A percentile compares a stretch with the other conserved stretches of the same genome.
Conservation (phyloP, 2,888 invertebrate species). For the Linyphia triangularis region DNA sequence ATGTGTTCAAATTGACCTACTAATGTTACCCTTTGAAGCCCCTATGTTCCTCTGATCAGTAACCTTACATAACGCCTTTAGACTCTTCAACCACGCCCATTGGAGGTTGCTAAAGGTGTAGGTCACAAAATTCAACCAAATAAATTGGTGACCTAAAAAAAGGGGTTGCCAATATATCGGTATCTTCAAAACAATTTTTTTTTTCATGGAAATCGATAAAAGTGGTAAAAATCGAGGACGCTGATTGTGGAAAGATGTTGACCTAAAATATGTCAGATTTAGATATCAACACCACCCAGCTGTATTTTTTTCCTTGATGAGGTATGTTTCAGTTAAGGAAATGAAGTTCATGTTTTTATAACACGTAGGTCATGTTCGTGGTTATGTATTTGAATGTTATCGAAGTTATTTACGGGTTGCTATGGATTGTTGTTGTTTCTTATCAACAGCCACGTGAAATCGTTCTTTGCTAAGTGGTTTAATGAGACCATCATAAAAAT, state of each 20-base stretch:
- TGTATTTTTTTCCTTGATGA: neutral
- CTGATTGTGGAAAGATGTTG: conserved; percentile 52
- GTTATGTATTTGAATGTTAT: conserved; percentile 14
- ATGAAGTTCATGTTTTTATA: conserved; percentile 45
- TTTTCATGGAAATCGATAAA: conserved; percentile 39
- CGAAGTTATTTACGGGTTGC: conserved; percentile 7
- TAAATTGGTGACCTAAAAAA: conserved; percentile 62
- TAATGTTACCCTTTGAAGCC: conserved; percentile 58
- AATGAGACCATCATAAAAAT: conserved; percentile 10
- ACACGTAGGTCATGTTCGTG: conserved; percentile 44
- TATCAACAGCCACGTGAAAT: conserved; percentile 4
- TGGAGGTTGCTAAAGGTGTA: conserved; percentile 65
- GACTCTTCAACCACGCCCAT: conserved; percentile 58
- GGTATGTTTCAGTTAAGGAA: conserved; percentile 10
- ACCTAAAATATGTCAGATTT: conserved; percentile 62
- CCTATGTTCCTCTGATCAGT: conserved; percentile 60
- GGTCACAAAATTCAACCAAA: conserved; percentile 55
- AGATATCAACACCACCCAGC: conserved; percentile 13
- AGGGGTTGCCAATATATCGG: conserved; percentile 39
- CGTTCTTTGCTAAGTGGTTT: neutral
- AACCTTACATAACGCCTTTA: conserved; percentile 60
- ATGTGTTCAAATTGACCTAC: conserved; percentile 62
- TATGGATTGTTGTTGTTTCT: neutral
- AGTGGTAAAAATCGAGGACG: conserved; percentile 63
- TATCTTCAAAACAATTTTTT: conserved; percentile 43